Evolutionary conservation across 2,113 vertebrate species (phyloP).

Genomic region (Rhagologus leucostigma): DNA sequence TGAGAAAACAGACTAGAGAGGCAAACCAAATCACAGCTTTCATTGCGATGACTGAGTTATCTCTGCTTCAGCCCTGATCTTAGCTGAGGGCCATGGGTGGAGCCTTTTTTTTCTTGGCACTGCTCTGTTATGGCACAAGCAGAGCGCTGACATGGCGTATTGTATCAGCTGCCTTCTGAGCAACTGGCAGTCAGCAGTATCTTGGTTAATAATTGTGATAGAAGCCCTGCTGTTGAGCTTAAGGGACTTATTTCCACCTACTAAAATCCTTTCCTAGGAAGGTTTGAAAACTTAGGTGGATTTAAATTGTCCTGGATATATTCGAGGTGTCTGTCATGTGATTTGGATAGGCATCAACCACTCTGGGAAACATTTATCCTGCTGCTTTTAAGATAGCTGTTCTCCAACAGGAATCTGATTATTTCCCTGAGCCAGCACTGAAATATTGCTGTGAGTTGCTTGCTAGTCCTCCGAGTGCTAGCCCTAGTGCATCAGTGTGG

Average conservation of each 20-base stretch:
- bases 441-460: neutral
- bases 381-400: neutral
- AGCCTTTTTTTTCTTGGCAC: constrained; percentile 5
- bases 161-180: constrained; percentile 13
- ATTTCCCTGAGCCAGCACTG: neutral
- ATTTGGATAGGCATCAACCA: neutral
- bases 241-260: neutral
- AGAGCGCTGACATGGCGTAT: neutral
- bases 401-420: neutral
- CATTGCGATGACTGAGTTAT: neutral
- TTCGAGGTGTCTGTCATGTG: neutral
- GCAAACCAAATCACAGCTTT: neutral
- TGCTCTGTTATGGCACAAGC: neutral
- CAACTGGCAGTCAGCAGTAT: neutral
- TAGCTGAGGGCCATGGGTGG: constrained; percentile 51
- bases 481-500: neutral
- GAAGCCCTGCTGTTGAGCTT: neutral
- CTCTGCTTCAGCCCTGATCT: constrained; percentile 2
- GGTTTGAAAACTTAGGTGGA: neutral
- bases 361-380: neutral
- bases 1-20: neutral
- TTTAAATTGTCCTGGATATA: neutral
- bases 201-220: neutral
- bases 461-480: neutral
- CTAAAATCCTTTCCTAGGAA: neutral